phyloP scores from a whole-genome alignment of 2,888 invertebrate species.

The Drosophila mulleri region DNA sequence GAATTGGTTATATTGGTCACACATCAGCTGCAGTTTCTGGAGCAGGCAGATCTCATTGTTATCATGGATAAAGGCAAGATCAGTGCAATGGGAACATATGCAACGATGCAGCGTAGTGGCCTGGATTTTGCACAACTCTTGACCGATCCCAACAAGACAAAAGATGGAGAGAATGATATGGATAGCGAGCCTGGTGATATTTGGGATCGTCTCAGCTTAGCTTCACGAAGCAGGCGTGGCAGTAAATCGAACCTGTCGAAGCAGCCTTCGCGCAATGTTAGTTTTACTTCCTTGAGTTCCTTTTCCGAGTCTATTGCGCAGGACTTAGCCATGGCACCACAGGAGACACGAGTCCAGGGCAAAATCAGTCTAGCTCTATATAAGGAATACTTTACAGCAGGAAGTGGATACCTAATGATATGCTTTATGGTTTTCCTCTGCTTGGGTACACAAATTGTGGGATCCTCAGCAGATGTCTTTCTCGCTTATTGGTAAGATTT shows the following conservation, averaged over 20 bases:
- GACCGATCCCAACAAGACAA: slow-evolving; percentile 85
- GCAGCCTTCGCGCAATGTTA: slow-evolving; percentile 78
- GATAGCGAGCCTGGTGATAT: slow-evolving; percentile 60
- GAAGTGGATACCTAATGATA: slow-evolving; percentile 88
- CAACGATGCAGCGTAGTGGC: slow-evolving; percentile 89
- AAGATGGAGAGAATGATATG: slow-evolving; percentile 68
- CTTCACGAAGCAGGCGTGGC: slow-evolving; percentile 62
- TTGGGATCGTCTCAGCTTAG: slow-evolving; percentile 45
- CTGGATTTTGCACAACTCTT: slow-evolving; percentile 91
- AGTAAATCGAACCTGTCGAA: slow-evolving; percentile 68
- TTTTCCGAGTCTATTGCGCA: slow-evolving; percentile 76
- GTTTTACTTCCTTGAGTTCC: slow-evolving; percentile 86
- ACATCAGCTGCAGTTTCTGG: slow-evolving; percentile 93
- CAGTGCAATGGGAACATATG: slow-evolving; percentile 88
- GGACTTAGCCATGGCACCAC: slow-evolving; percentile 84
- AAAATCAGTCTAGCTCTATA: slow-evolving; percentile 87
- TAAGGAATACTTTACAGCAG: slow-evolving; percentile 89
- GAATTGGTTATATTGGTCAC: slow-evolving; percentile 92
- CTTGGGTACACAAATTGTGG: slow-evolving; percentile 89
- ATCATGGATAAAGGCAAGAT: slow-evolving; percentile 83
- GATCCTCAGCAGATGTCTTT: slow-evolving; percentile 91
- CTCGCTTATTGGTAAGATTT: slow-evolving; percentile 88
- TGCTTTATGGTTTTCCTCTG: slow-evolving; percentile 88
- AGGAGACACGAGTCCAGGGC: slow-evolving; percentile 88
- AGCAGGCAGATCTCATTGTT: slow-evolving; percentile 87